Conservation (phyloP, 2,113 vertebrate genomes). For the Cranoglanis bouderius region DNA sequence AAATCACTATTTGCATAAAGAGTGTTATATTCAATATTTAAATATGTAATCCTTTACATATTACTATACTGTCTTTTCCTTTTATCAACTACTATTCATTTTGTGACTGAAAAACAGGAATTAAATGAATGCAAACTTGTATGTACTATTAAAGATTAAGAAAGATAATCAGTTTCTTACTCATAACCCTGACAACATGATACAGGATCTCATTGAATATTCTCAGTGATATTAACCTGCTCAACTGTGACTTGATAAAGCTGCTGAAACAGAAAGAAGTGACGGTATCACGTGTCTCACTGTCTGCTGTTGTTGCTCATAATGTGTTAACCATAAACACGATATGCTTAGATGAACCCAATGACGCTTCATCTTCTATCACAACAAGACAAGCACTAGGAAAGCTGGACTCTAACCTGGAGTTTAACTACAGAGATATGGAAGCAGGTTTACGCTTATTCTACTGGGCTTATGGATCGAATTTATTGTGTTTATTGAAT, state of each 20-base stretch:
- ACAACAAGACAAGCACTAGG: constrained; percentile 20
- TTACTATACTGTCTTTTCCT: background rate
- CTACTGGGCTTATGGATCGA: background rate
- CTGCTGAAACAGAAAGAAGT: background rate
- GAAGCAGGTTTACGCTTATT: background rate
- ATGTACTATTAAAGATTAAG: background rate
- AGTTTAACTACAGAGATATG: background rate
- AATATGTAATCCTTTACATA: background rate
- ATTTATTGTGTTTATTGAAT: background rate
- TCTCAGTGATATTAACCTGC: background rate
- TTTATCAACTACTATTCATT: background rate
- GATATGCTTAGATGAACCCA: background rate
- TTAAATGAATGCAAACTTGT: background rate
- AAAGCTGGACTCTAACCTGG: background rate
- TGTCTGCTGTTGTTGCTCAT: background rate
- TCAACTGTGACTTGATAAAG: background rate
- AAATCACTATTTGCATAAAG: background rate
- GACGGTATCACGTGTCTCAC: constrained; percentile 5
- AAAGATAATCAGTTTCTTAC: background rate
- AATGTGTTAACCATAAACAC: constrained; percentile 36
- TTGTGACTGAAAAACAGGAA: background rate
- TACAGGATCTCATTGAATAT: background rate
- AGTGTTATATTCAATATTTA: background rate
- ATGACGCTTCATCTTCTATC: constrained; percentile 15
- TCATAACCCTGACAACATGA: background rate